These are phyloP conservation scores for Cyphomyrus plagiostoma DNA, from an alignment of 2,113 vertebrate genomes.

Conservation along the genomic window DNA sequence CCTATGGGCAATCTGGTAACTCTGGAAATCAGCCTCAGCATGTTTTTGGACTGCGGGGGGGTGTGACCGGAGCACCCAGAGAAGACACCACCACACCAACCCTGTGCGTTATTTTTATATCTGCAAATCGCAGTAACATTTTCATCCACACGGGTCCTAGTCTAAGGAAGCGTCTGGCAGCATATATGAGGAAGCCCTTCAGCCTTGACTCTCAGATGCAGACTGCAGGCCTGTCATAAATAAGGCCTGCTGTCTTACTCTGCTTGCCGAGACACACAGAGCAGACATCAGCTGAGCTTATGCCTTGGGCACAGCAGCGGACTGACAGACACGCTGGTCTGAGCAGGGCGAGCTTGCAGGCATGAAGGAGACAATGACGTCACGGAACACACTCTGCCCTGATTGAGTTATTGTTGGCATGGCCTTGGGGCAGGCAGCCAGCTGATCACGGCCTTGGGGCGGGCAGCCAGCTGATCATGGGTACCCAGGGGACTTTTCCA, in stretches of 20 bases:
- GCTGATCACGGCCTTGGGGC: neutral
- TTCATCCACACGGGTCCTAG: neutral
- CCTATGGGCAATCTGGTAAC: neutral
- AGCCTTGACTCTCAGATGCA: neutral
- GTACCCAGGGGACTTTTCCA: neutral
- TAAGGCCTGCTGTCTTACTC: neutral
- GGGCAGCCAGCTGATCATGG: neutral
- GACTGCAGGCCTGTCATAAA: neutral
- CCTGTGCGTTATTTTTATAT: neutral
- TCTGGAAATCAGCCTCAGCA: neutral
- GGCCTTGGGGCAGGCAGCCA: neutral
- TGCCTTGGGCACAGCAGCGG: neutral
- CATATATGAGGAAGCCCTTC: neutral
- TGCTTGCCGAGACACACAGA: neutral
- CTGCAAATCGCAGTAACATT: neutral
- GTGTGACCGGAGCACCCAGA: neutral
- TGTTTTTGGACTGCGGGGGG: neutral
- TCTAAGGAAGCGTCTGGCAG: neutral
- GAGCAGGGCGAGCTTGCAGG: neutral
- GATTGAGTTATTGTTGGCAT: neutral
- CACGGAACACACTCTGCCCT: neutral
- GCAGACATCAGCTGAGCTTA: neutral
- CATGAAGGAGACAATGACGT: neutral
- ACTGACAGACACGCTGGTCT: neutral
- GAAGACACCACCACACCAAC: neutral